Evolutionary conservation across 2,113 vertebrate species (phyloP).

Genomic region (Ptilorrhoa leucosticta): DNA sequence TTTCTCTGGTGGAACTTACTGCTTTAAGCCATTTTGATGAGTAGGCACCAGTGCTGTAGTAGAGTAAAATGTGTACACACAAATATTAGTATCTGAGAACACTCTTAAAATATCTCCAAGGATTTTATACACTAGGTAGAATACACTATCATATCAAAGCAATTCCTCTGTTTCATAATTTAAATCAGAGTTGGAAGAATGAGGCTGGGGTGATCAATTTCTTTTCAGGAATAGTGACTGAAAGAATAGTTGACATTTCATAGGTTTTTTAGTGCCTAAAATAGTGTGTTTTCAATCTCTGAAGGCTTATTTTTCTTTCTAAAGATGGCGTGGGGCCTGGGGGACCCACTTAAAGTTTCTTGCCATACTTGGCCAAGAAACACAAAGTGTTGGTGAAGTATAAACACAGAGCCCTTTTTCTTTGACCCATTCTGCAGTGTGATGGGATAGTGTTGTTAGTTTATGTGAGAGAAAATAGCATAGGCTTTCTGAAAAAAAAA

Average conservation of each 20-base stretch:
- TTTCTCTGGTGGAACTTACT: not conserved
- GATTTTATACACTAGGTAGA: not conserved
- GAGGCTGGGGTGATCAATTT: slow-evolving; percentile 22
- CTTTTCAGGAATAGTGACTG: slow-evolving; percentile 58
- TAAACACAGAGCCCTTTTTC: slow-evolving; percentile 94
- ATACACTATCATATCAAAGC: not conserved
- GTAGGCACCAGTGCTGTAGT: not conserved
- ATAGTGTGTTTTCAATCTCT: slow-evolving; percentile 68
- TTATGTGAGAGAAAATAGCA: slow-evolving; percentile 99
- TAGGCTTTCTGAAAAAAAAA: slow-evolving; percentile 85
- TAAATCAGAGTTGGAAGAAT: slow-evolving; percentile 43
- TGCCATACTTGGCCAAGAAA: slow-evolving; percentile 89
- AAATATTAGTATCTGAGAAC: not conserved
- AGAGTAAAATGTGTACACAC: not conserved
- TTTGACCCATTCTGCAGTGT: slow-evolving; percentile 90
- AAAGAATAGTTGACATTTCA: slow-evolving; percentile 76
- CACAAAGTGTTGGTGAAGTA: slow-evolving; percentile 94
- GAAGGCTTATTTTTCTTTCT: slow-evolving; percentile 82
- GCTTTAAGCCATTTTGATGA: not conserved
- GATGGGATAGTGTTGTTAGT: slow-evolving; percentile 99
- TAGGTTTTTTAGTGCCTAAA: slow-evolving; percentile 66
- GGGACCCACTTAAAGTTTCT: slow-evolving; percentile 92
- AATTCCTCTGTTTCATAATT: not conserved
- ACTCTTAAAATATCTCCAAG: not conserved
- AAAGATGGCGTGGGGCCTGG: slow-evolving; percentile 84